Percentiles rank a stretch among this genome's conserved stretches.
These are phyloP conservation scores for Rafetus swinhoei DNA, from an alignment of 2,113 vertebrate genomes.

Conservation along the genomic window DNA sequence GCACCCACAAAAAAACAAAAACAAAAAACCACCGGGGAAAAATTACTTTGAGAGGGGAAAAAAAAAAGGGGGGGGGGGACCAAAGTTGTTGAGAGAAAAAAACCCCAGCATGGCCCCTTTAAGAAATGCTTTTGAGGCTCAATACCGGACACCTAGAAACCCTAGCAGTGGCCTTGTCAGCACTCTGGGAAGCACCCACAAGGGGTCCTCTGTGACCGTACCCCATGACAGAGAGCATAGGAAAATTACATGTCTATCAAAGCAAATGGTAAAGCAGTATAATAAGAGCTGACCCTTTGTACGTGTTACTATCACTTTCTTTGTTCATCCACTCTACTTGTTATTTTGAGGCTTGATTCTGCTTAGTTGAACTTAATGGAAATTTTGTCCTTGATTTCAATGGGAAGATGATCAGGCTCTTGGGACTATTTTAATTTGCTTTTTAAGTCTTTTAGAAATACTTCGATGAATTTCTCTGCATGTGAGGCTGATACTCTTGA, in stretches of 20 bases:
- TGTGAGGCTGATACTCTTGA: not conserved
- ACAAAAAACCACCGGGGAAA: too few relatives aligned
- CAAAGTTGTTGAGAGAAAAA: too few relatives aligned
- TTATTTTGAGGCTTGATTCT: constrained; percentile 31
- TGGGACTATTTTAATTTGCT: constrained; percentile 6
- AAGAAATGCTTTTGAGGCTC: too few relatives aligned
- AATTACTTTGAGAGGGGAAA: too few relatives aligned
- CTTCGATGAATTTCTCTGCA: not conserved
- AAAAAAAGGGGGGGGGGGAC: too few relatives aligned
- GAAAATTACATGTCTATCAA: not conserved
- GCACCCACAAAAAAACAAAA: too few relatives aligned
- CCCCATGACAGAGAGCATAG: not conserved
- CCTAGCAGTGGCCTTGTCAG: too few relatives aligned
- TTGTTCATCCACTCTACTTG: not conserved
- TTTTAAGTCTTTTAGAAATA: not conserved
- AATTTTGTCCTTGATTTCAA: not conserved
- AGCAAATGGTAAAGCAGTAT: not conserved
- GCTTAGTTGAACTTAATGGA: not conserved
- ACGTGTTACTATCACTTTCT: not conserved
- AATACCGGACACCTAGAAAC: too few relatives aligned
- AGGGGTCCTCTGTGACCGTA: too few relatives aligned
- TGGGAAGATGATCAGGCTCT: not conserved
- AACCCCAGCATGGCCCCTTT: too few relatives aligned
- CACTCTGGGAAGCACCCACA: too few relatives aligned
- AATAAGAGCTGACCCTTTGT: not conserved